Evolutionary conservation across 2,888 invertebrate species (phyloP), one percentile per base, ranked within the genome.

Genomic region (Ametastegia equiseti): DNA sequence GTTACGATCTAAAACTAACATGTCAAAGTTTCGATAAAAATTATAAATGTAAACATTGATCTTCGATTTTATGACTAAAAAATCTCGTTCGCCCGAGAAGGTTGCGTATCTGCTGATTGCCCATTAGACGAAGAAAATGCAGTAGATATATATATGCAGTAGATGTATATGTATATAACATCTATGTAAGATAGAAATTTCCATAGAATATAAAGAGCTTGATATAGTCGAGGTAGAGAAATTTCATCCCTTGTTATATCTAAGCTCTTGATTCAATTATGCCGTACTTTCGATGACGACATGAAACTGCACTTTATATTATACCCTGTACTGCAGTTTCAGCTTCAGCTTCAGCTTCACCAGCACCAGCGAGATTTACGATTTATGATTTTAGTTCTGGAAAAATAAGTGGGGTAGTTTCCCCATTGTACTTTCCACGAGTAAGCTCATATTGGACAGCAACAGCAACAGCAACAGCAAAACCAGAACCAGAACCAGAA

Each of bases 401-500:
- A 30, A 60, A 60, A 60, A 60, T 60, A 60, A 60, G 60, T 60
- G 60, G 27, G 30, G 15, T 60, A 60, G 60, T 60, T 60, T 11
- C 30, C 30, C 60, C 15, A 60, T 60, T 30, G 60, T 60, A 30
- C 27, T 15, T 60, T 60, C 27, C 60, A n/a, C n/a, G n/a, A 30
- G 60, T 60, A 60, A 60, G 60, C 60, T 60, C n/a, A n/a, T 60
- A 60, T 60, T 60, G 60, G 60, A 27, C 60, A 60, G 27, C 27
- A 60, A 30, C 27, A 60, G 15, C 60, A 54, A 23, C 50, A 50
- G 50, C 15, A 57, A n/a, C n/a, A n/a, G n/a, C n/a, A n/a, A n/a
- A n/a, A n/a, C n/a, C n/a, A n/a, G n/a, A n/a, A n/a, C n/a, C n/a
- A n/a, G n/a, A n/a, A n/a, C n/a, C n/a, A n/a, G n/a, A n/a, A n/a